A percentile compares a stretch with the other conserved stretches of the same genome.
phyloP scores from a whole-genome alignment of 2,888 invertebrate species.

The Magallana nippona region DNA sequence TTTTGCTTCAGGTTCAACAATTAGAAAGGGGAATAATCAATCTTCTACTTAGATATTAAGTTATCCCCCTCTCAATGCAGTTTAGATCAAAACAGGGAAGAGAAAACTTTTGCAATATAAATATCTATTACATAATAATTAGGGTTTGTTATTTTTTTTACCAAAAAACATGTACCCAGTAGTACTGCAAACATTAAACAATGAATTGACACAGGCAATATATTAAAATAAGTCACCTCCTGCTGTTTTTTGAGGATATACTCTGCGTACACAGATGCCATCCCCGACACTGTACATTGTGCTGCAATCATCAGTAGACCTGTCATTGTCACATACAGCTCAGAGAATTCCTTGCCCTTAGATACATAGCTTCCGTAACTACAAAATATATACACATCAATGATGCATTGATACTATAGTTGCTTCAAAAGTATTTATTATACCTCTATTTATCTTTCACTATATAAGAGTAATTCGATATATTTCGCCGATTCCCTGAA shows the following conservation, averaged over 20 bases:
- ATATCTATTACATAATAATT: not conserved
- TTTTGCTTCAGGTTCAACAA: too few relatives aligned
- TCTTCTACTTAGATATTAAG: too few relatives aligned
- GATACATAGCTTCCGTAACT: slow-evolving; percentile 74
- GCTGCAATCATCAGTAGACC: slow-evolving; percentile 76
- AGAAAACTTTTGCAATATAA: too few relatives aligned
- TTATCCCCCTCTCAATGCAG: too few relatives aligned
- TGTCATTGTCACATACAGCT: slow-evolving; percentile 74
- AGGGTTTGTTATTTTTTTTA: not conserved
- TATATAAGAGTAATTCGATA: too few relatives aligned
- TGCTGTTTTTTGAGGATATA: slow-evolving; percentile 76
- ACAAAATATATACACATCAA: slow-evolving; percentile 47
- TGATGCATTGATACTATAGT: too few relatives aligned
- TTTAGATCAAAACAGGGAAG: too few relatives aligned
- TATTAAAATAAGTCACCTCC: slow-evolving; percentile 52
- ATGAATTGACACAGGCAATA: too few relatives aligned
- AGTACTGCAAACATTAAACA: not conserved
- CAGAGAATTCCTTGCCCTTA: slow-evolving; percentile 55
- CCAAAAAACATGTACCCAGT: not conserved
- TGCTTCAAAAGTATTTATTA: too few relatives aligned
- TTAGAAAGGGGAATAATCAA: too few relatives aligned
- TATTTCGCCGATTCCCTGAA: too few relatives aligned
- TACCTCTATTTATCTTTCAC: too few relatives aligned
- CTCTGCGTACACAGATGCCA: slow-evolving; percentile 79
- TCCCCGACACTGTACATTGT: slow-evolving; percentile 77